Evolutionary conservation across 2,888 invertebrate genomes (phyloP).

Genomic region (Tribolium freemani): DNA sequence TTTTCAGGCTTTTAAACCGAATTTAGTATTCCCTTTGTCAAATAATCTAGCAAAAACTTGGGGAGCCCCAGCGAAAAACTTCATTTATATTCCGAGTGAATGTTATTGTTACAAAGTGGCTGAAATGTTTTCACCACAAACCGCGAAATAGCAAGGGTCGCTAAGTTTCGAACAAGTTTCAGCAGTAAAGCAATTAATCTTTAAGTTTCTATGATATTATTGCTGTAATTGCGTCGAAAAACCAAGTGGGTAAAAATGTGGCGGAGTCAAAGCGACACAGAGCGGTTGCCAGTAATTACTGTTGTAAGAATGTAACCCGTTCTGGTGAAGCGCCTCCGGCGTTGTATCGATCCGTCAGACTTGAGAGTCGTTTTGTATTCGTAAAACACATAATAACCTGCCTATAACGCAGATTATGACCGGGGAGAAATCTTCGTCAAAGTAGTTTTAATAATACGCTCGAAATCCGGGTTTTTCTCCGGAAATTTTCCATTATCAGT

Average conservation of each 20-base stretch:
- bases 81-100: constrained; percentile 51
- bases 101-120: constrained; percentile 52
- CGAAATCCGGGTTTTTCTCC: constrained; percentile 31
- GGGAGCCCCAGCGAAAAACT: constrained; percentile 36
- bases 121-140: constrained; percentile 50
- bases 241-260: constrained; percentile 6
- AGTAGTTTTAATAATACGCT: constrained; percentile 29
- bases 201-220: constrained; percentile 51
- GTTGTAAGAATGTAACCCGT: constrained; percentile 55
- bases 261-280: constrained; percentile 49
- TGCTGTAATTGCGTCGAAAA: constrained; percentile 46
- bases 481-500: constrained; percentile 48
- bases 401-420: constrained; percentile 20
- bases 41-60: constrained; percentile 38
- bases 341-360: constrained; percentile 50
- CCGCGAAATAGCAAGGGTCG: constrained; percentile 49
- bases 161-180: constrained; percentile 50
- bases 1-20: constrained; percentile 30
- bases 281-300: constrained; percentile 57
- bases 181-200: constrained; percentile 51
- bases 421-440: constrained; percentile 12
- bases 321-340: constrained; percentile 50
- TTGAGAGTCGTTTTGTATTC: constrained; percentile 28
- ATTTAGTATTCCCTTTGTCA: constrained; percentile 39
- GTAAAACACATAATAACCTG: constrained; percentile 34